Percentiles rank a stretch among this genome's conserved stretches.
phyloP scores from a whole-genome alignment of 2,113 vertebrate genomes.

The Crotalus horridus region DNA sequence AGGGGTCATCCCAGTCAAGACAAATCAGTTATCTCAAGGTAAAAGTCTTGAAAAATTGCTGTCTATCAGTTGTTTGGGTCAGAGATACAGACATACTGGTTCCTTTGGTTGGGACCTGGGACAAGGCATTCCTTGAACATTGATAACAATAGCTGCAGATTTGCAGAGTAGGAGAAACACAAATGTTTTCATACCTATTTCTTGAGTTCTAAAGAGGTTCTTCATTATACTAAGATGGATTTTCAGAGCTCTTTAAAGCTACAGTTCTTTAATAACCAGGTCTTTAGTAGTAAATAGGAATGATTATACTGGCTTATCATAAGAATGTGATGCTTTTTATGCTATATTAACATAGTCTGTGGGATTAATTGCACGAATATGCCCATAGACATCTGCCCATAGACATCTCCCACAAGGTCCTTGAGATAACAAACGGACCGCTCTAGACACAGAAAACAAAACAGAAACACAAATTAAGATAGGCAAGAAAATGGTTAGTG shows the following conservation, averaged over 20 bases:
- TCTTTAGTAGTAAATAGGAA: background rate
- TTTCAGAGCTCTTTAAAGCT: background rate
- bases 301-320: background rate
- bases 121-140: conserved; percentile 34
- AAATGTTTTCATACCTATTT: conserved; percentile 27
- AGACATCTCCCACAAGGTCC: no score
- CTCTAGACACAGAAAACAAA: no score
- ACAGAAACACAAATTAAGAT: no score
- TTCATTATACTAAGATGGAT: conserved; percentile 4
- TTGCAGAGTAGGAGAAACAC: conserved; percentile 20
- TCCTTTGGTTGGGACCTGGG: conserved; percentile 35
- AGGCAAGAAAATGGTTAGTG: no score
- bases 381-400: no score
- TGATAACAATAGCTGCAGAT: conserved; percentile 13
- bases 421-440: no score
- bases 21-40: background rate
- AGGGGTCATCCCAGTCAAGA: background rate
- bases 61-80: conserved; percentile 53
- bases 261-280: background rate
- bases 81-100: conserved; percentile 61
- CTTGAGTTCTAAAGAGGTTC: conserved; percentile 14
- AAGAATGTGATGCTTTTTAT: background rate
- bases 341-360: background rate
- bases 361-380: no score
- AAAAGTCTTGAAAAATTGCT: background rate